Conservation (phyloP, 2,888 invertebrate species). For the Argyresthia goedartella region DNA sequence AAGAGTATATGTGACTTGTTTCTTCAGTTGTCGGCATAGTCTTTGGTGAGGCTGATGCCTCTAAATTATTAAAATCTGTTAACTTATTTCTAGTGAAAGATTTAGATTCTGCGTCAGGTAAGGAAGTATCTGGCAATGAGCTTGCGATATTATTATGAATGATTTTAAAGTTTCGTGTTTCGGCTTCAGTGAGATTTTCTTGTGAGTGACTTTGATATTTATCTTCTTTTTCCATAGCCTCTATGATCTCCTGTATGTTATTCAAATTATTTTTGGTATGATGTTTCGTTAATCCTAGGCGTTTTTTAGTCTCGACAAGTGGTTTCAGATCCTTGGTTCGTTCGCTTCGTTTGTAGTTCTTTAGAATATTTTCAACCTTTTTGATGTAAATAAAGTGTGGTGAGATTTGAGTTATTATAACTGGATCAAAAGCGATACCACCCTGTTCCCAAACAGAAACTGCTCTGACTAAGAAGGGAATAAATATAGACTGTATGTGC, state of each 20-base stretch:
- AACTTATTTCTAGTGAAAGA: too few relatives aligned
- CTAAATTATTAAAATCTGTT: too few relatives aligned
- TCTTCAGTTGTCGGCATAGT: too few relatives aligned
- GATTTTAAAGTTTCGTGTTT: slow-evolving; percentile 15
- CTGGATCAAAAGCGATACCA: slow-evolving; percentile 48
- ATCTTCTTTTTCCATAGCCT: slow-evolving; percentile 33
- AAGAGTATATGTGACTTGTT: too few relatives aligned
- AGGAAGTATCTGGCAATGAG: too few relatives aligned
- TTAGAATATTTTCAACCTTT: slow-evolving; percentile 24
- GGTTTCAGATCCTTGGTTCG: too few relatives aligned
- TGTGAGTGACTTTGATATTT: slow-evolving; percentile 18
- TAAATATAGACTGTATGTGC: slow-evolving; percentile 30
- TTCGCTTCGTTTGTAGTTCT: too few relatives aligned
- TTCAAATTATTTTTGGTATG: slow-evolving; percentile 27
- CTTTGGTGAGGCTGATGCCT: too few relatives aligned
- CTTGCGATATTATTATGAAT: too few relatives aligned
- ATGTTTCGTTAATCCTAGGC: too few relatives aligned
- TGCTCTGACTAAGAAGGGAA: slow-evolving; percentile 41
- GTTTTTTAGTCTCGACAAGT: too few relatives aligned
- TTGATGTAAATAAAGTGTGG: slow-evolving; percentile 32
- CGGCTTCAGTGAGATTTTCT: slow-evolving; percentile 33
- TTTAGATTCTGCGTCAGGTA: too few relatives aligned
- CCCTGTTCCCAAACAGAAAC: slow-evolving; percentile 56
- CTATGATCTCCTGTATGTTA: slow-evolving; percentile 55
- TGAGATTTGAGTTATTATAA: slow-evolving; percentile 30